Conservation (phyloP, 2,888 invertebrate genomes). For the Heteropelma amictum region DNA sequence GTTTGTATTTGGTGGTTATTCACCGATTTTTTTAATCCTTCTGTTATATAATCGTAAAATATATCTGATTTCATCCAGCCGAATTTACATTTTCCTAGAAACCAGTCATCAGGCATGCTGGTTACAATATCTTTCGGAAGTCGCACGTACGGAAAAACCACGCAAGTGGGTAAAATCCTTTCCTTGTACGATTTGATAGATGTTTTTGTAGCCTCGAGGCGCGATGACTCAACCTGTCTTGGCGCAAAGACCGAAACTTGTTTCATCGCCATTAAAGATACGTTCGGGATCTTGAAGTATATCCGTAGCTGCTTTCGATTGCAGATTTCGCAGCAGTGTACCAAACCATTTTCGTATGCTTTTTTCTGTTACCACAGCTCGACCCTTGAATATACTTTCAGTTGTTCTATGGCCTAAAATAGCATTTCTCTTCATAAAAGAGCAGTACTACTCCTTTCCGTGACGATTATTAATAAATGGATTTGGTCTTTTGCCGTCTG, state of each 20-base stretch:
- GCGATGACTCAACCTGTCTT: conserved; percentile 57
- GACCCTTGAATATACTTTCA: not conserved
- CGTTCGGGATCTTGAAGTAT: conserved; percentile 51
- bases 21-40: not conserved
- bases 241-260: conserved; percentile 51
- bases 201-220: conserved; percentile 55
- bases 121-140: conserved; percentile 56
- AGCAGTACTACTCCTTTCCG: not conserved
- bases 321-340: conserved; percentile 54
- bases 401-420: not conserved
- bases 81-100: conserved; percentile 64
- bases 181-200: conserved; percentile 54
- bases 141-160: conserved; percentile 65
- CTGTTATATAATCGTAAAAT: conserved; percentile 70
- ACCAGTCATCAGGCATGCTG: conserved; percentile 58
- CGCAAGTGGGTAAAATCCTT: conserved; percentile 62
- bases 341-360: conserved; percentile 61
- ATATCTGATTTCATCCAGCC: conserved; percentile 71
- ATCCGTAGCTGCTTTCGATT: conserved; percentile 45
- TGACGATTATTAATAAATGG: not conserved
- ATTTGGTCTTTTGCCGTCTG: not conserved
- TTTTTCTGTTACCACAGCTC: conserved; percentile 62
- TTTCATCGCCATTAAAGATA: conserved; percentile 62
- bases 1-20: not conserved
- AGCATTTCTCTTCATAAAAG: not conserved